Percentiles rank a stretch among this genome's conserved stretches.
Evolutionary conservation across 2,797 vertebrate species (phyloP).

Genomic region (Anabas testudineus): DNA sequence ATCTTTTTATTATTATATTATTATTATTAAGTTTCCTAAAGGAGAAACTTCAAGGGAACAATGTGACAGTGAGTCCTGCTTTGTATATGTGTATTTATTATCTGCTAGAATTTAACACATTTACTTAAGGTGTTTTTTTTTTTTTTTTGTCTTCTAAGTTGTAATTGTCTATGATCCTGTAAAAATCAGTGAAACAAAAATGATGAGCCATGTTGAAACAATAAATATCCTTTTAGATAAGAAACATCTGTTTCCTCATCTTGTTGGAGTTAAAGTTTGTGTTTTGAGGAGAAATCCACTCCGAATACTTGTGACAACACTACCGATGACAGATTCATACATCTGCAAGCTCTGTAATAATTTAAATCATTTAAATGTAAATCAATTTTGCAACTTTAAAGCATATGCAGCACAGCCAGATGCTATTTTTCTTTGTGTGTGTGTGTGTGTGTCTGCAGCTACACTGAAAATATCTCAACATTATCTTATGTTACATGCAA

Average conservation of each 20-base stretch:
- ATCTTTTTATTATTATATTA: too few relatives aligned
- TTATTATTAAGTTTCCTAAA: neutral
- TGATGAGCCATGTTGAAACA: too few relatives aligned
- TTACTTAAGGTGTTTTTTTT: too few relatives aligned
- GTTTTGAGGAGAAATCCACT: slow-evolving; percentile 50
- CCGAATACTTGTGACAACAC: neutral
- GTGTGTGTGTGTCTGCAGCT: neutral
- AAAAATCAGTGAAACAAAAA: too few relatives aligned
- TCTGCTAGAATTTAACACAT: too few relatives aligned
- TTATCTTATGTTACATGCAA: neutral
- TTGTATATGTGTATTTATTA: too few relatives aligned
- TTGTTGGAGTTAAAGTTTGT: slow-evolving; percentile 1
- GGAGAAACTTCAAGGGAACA: neutral
- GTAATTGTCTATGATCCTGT: too few relatives aligned
- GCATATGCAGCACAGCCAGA: neutral
- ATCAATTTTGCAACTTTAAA: too few relatives aligned
- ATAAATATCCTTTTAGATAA: neutral
- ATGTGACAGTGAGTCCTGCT: neutral
- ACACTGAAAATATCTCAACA: neutral
- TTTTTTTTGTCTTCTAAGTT: too few relatives aligned
- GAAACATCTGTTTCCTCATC: neutral
- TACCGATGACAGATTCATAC: neutral
- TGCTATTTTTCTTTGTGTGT: too few relatives aligned
- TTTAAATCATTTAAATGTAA: too few relatives aligned
- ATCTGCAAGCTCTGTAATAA: neutral